Evolutionary conservation across 2,113 vertebrate species (phyloP).

Genomic region (Marmota flaviventris): DNA sequence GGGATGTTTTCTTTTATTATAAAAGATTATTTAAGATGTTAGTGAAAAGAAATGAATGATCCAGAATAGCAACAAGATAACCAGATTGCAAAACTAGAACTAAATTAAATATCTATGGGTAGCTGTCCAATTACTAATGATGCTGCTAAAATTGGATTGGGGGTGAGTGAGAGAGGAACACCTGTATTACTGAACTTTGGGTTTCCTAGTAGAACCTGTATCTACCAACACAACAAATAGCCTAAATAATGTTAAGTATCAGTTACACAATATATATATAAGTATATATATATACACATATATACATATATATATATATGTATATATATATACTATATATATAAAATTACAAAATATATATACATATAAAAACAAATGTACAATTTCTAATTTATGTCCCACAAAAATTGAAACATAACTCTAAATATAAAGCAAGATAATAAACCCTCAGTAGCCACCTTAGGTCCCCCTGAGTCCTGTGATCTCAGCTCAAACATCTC

Average conservation of each 20-base stretch:
- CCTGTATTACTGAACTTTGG: background rate
- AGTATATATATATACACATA: too few species aligned
- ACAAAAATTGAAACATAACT: background rate
- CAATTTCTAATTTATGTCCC: background rate
- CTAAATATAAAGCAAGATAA: slow-evolving; percentile 26
- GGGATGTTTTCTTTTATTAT: background rate
- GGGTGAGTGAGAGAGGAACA: background rate
- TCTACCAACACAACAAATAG: background rate
- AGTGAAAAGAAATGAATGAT: background rate
- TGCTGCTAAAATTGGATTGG: background rate
- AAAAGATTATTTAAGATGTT: background rate
- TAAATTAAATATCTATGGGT: background rate
- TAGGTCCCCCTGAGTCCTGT: background rate
- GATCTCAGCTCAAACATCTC: background rate
- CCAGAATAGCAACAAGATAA: background rate
- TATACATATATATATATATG: too few species aligned
- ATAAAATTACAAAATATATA: too few species aligned
- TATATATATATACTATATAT: too few species aligned
- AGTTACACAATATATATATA: background rate
- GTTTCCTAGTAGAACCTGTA: background rate
- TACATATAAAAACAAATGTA: background rate
- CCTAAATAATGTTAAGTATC: background rate
- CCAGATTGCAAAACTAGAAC: background rate
- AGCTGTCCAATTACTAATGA: background rate
- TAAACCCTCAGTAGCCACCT: background rate